Percentiles rank a stretch among this genome's conserved stretches.
Evolutionary conservation across 2,888 invertebrate species (phyloP).

Genomic region (Galeruca laticollis): DNA sequence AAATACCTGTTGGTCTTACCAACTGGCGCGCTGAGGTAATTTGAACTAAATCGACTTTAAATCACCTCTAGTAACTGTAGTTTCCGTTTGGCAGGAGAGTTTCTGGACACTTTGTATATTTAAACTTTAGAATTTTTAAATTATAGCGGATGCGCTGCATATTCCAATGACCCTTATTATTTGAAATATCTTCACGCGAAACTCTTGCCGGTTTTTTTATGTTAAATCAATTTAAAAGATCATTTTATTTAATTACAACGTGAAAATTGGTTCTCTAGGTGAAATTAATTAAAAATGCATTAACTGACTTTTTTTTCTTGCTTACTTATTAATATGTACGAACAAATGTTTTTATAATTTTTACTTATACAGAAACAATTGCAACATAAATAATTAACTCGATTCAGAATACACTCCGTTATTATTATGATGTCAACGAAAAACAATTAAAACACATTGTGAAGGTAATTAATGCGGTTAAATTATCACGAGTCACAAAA

Average conservation of each 20-base stretch:
- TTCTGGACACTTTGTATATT: too few species aligned
- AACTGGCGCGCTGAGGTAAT: too few species aligned
- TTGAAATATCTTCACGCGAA: neutral
- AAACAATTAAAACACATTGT: neutral
- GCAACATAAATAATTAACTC: constrained; percentile 1
- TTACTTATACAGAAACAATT: neutral
- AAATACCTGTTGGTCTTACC: too few species aligned
- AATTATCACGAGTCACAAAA: too few species aligned
- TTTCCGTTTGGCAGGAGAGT: too few species aligned
- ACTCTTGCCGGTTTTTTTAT: constrained; percentile 16
- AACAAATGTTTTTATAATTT: neutral
- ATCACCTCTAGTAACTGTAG: too few species aligned
- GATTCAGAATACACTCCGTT: neutral
- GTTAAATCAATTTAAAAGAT: constrained; percentile 30
- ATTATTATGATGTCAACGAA: neutral
- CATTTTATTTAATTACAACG: constrained; percentile 32
- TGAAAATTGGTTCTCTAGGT: constrained; percentile 41
- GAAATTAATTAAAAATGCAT: constrained; percentile 44
- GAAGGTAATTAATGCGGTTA: neutral
- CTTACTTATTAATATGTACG: neutral
- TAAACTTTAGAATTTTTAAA: too few species aligned
- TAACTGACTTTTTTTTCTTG: constrained; percentile 28
- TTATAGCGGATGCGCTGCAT: neutral
- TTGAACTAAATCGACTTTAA: too few species aligned
- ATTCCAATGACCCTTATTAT: neutral